Conservation (phyloP, 2,113 vertebrate species). For the Trogon surrucura region DNA sequence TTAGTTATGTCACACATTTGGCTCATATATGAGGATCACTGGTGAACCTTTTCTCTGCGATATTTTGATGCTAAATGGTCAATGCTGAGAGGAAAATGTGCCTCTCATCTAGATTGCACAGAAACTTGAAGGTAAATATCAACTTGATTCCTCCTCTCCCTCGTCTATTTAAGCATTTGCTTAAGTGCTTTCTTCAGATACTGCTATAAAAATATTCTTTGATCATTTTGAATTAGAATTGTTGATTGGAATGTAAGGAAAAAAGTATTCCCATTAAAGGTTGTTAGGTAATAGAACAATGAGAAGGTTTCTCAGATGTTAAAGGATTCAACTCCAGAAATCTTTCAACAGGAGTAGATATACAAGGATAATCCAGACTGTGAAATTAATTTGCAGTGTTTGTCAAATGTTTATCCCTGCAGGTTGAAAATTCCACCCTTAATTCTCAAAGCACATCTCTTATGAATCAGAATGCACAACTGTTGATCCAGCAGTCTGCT, state of each 20-base stretch:
- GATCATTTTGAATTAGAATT: background rate
- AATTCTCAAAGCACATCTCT: slow-evolving; percentile 91
- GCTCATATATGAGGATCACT: background rate
- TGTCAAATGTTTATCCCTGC: background rate
- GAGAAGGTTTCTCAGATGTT: background rate
- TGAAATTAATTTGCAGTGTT: background rate
- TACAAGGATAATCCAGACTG: background rate
- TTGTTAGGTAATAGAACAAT: background rate
- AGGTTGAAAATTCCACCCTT: slow-evolving; percentile 97
- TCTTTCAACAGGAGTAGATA: background rate
- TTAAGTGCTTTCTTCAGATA: background rate
- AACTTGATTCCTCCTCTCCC: background rate
- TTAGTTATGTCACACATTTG: background rate
- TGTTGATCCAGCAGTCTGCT: slow-evolving; percentile 89
- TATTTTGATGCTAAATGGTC: background rate
- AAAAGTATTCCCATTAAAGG: background rate
- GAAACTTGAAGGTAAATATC: background rate
- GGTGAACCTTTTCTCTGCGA: background rate
- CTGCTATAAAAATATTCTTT: background rate
- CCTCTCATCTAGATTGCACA: background rate
- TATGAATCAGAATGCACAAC: slow-evolving; percentile 93
- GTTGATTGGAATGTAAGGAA: background rate
- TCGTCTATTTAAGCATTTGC: background rate
- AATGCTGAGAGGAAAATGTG: background rate
- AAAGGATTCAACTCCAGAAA: background rate